phyloP scores from a whole-genome alignment of 64 coral and sea anemone genomes.

The Montipora sp. region DNA sequence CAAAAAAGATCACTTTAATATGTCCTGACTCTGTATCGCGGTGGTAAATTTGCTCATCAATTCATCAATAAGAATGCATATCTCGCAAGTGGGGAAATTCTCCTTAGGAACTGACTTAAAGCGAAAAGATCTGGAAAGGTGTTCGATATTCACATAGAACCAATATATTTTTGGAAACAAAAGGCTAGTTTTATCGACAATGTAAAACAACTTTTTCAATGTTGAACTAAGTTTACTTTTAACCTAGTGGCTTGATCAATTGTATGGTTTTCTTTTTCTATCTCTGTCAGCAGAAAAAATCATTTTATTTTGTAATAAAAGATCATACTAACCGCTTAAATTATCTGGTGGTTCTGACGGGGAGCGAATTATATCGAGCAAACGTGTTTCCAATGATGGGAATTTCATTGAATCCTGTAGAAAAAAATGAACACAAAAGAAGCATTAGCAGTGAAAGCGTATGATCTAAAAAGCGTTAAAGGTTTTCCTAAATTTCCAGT shows the following conservation, averaged over 20 bases:
- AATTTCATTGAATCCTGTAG: slow-evolving; percentile 95
- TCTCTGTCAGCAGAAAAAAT: slow-evolving; percentile 1
- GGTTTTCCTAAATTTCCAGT: slow-evolving; percentile 27
- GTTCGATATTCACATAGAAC: slow-evolving; percentile 33
- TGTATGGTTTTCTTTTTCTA: not conserved
- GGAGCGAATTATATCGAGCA: slow-evolving; percentile 93
- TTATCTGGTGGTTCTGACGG: slow-evolving; percentile 95
- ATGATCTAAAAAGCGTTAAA: slow-evolving; percentile 7
- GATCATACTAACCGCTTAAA: slow-evolving; percentile 78
- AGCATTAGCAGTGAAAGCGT: slow-evolving; percentile 19
- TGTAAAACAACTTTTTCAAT: not conserved
- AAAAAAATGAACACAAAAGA: slow-evolving; percentile 27
- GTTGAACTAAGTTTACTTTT: not conserved
- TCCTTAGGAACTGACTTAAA: slow-evolving; percentile 62
- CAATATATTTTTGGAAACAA: slow-evolving; percentile 25
- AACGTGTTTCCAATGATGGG: slow-evolving; percentile 89
- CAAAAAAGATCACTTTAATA: no score
- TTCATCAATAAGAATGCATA: slow-evolving; percentile 6
- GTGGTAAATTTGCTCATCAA: not conserved
- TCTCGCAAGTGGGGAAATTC: slow-evolving; percentile 31
- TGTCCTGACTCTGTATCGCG: not conserved
- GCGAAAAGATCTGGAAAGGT: slow-evolving; percentile 3
- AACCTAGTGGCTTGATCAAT: not conserved
- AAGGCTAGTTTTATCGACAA: not conserved
- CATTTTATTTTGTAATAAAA: slow-evolving; percentile 59